phyloP scores from a whole-genome alignment of 2,113 vertebrate species.

The Scortum barcoo region DNA sequence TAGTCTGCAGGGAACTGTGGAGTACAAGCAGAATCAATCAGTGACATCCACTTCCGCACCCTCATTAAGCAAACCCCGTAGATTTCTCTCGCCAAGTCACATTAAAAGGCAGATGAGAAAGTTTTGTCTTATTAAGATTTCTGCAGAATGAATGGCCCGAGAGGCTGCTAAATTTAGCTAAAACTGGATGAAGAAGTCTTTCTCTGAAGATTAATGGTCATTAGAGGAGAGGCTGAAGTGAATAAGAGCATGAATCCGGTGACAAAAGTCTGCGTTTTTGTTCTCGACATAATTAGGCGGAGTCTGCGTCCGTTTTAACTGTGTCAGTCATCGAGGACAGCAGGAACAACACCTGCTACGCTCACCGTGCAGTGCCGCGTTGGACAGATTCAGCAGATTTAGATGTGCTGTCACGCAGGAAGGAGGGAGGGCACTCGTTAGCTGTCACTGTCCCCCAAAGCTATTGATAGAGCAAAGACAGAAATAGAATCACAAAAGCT shows the following conservation, averaged over 20 bases:
- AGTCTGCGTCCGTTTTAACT: neutral
- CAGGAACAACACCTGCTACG: constrained; percentile 35
- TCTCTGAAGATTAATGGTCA: constrained; percentile 44
- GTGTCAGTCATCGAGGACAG: constrained; percentile 19
- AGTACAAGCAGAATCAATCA: constrained; percentile 54
- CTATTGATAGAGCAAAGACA: constrained; percentile 48
- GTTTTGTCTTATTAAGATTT: constrained; percentile 29
- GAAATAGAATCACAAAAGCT: constrained; percentile 58
- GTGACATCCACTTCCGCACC: constrained; percentile 23
- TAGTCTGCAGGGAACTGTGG: constrained; percentile 36
- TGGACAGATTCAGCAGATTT: constrained; percentile 31
- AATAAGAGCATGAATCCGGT: constrained; percentile 14
- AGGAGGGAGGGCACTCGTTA: constrained; percentile 26
- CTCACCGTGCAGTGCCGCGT: neutral
- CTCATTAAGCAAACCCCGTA: constrained; percentile 40
- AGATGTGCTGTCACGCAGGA: constrained; percentile 24
- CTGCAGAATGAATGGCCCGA: constrained; percentile 16
- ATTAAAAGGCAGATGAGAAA: constrained; percentile 37
- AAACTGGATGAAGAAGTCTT: constrained; percentile 22
- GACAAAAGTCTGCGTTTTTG: constrained; percentile 38
- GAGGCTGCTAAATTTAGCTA: constrained; percentile 48
- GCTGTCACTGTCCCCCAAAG: constrained; percentile 42
- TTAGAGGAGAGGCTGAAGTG: constrained; percentile 37
- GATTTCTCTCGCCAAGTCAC: constrained; percentile 12
- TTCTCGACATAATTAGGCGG: constrained; percentile 26